Base-by-base conservation (phyloP, 2,797 vertebrate genomes). In the Pitangus sulphuratus region DNA sequence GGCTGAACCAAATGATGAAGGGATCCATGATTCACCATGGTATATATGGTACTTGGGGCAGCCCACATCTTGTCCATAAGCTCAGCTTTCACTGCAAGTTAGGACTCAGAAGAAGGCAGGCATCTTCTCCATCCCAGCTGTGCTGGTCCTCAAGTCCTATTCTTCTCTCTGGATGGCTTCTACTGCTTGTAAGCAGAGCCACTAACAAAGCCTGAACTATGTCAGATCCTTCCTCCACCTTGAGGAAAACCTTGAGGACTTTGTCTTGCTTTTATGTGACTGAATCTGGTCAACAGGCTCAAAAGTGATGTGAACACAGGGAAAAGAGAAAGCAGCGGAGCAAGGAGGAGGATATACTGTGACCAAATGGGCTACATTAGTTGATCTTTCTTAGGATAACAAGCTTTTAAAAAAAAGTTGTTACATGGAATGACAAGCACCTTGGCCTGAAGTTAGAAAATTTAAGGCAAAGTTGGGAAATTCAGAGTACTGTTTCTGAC, bases 1-100 rank as follows among this genome's bases (percentile, higher is more conserved):
- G 20, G 20, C 6, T 2, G 4, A 48, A 81, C 6, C 30, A 48
- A 78, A 82, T 39, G 10, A 24, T 37, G 12, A 40, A 80, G 64
- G 13, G 8, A 77, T 77, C 13, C 30, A 48, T 2, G 2, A 47
- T 48, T 66, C 30, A 56, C 21, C 50, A 21, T 0, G 0, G 18
- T 13, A 4, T n/a, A 74, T 40, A 21, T 1, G 6, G 44, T 60
- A 68, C 24, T 42, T 45, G 58, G 25, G 40, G 33, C 30, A 65
- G 33, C 26, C 24, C 20, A 42, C 0, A 0, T 25, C 58, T 69
- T 22, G 12, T 42, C n/a, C 1, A 0, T 11, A 65, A 61, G n/a
- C 10, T 45, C 50, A 82, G 50, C 30, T 56, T 48, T 18, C 15
- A 25, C 6, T 19, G 12, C 12, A 33, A 40, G 13, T 15, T 4